A percentile compares a stretch with the other conserved stretches of the same genome.
Evolutionary conservation across 2,888 invertebrate species (phyloP).

Genomic region (Agrypnus murinus): DNA sequence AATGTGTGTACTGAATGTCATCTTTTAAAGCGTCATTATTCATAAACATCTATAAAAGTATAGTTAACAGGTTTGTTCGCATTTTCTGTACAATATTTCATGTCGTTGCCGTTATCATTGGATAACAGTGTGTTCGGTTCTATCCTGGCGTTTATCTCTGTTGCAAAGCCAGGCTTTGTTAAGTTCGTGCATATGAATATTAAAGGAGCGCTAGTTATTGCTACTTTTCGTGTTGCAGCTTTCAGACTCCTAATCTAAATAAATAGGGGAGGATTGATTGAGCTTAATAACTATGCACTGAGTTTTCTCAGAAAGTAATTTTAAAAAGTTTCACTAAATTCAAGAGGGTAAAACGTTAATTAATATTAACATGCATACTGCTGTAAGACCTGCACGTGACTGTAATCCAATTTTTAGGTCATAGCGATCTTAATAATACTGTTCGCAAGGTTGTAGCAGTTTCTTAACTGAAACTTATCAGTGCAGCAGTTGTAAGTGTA

Average conservation of each 20-base stretch:
- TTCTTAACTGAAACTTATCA: conserved; percentile 1
- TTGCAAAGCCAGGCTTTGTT: conserved; percentile 47
- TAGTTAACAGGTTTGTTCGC: conserved; percentile 33
- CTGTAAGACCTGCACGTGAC: conserved; percentile 16
- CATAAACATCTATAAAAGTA: conserved; percentile 21
- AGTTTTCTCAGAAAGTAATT: conserved; percentile 45
- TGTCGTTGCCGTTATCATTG: conserved; percentile 41
- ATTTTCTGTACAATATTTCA: conserved; percentile 43
- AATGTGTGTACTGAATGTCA: background rate
- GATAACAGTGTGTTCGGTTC: conserved; percentile 31
- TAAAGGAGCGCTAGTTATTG: conserved; percentile 53
- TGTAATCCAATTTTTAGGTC: conserved; percentile 8
- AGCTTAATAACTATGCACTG: conserved; percentile 52
- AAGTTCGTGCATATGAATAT: conserved; percentile 56
- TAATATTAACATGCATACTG: conserved; percentile 33
- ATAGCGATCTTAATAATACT: conserved; percentile 1
- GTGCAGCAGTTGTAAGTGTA: conserved; percentile 8
- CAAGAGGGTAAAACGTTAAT: conserved; percentile 33
- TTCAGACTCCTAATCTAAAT: conserved; percentile 53
- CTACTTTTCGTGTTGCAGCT: conserved; percentile 55
- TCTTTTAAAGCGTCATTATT: conserved; percentile 25
- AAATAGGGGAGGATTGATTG: conserved; percentile 54
- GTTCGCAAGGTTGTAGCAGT: background rate
- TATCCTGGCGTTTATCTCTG: conserved; percentile 38
- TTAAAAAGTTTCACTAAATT: conserved; percentile 29